Base-by-base conservation (phyloP, 1,140 invertebrate species). In the Drosophila kikkawai region DNA sequence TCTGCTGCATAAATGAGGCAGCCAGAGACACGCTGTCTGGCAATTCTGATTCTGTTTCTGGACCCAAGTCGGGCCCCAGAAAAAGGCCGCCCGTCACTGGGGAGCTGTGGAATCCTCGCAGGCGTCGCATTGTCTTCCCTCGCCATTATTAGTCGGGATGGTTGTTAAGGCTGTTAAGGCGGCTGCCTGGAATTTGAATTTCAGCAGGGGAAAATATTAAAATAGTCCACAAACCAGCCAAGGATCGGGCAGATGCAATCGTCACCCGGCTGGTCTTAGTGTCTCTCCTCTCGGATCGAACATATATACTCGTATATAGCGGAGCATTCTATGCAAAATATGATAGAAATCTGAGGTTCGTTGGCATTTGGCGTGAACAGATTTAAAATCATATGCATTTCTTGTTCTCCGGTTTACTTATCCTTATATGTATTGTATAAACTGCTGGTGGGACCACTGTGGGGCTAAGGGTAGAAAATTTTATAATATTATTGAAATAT, bases 21-120 rank as follows among this genome's bases (percentile, higher is more conserved):
- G 76, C 64, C 67, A 82, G 69, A 85, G 86, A 90, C 86, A 90
- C 79, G 86, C 86, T 91, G 86, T 90, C 86, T 90, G 86, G 86
- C 86, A 36, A 59, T 51, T 55, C 58, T 39, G 59, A 65, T 45
- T 34, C 74, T 41, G 64, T 56, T 73, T 41, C 71, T 39, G 48
- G 51, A 59, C 9, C 44, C 66, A 29, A 37, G 56, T 60, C 65
- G 48, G 37, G 39, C 4, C n/a, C 42, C 47, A 78, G 48, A 58
- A 68, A 78, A 78, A 63, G 51, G 75, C 65, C 57, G 57, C 64
- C 56, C 44, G 75, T 64, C 73, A 61, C 41, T 82, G 67, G 79
- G 73, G 65, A 76, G 66, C 66, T 60, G 67, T 47, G 67, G 82
- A 63, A 84, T 70, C 78, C 66, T 57, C 42, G 42, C 32, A 77